Conservation (phyloP, 2,113 vertebrate species). For the Conger conger region DNA sequence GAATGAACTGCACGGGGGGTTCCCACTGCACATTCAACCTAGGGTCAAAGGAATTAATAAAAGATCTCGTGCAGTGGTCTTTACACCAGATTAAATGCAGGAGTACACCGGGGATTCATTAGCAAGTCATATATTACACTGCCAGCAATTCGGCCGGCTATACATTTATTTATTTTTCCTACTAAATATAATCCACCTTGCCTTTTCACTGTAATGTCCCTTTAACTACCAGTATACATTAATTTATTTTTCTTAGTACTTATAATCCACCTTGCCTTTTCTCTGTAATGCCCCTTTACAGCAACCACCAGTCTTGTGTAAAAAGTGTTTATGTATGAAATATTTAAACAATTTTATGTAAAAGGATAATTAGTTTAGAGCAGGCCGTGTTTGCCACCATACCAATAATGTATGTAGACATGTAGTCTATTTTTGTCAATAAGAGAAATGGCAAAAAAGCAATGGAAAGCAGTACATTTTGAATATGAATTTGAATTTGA, state of each 20-base stretch:
- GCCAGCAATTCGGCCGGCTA: conserved; percentile 65
- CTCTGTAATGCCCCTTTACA: background rate
- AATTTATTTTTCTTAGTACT: conserved; percentile 61
- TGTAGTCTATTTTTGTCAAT: background rate
- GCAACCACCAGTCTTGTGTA: background rate
- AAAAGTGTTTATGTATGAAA: background rate
- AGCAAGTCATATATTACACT: conserved; percentile 75
- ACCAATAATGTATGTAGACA: background rate
- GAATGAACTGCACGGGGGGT: conserved; percentile 78
- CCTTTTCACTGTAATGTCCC: background rate
- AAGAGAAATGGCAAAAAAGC: background rate
- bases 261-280: conserved; percentile 63
- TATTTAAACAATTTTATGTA: background rate
- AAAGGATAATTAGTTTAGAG: background rate
- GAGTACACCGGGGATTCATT: conserved; percentile 80
- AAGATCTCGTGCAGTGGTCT: conserved; percentile 80
- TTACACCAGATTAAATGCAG: conserved; percentile 76
- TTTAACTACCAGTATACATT: conserved; percentile 54
- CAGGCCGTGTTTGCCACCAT: background rate
- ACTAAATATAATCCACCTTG: conserved; percentile 68
- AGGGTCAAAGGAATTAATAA: conserved; percentile 96
- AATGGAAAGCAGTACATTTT: background rate
- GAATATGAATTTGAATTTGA: too few relatives aligned
- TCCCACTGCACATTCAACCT: conserved; percentile 81
- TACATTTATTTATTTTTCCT: conserved; percentile 65